These are phyloP conservation scores for Melanotaenia nigrans DNA, from an alignment of 2,797 vertebrate species.

Conservation along the genomic window DNA sequence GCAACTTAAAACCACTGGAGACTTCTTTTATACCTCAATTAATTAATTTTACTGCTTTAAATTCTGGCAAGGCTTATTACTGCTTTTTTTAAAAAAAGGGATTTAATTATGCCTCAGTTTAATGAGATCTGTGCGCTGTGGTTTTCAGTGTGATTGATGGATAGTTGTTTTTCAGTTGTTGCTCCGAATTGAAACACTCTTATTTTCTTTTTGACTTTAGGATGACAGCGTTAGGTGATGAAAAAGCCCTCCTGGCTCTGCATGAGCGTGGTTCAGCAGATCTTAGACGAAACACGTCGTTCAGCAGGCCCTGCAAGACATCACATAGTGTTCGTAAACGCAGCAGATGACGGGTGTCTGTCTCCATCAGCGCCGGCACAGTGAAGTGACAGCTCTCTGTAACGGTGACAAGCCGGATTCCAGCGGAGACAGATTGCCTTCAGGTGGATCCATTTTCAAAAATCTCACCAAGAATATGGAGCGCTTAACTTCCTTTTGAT, in stretches of 20 bases:
- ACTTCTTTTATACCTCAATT: conserved; percentile 26
- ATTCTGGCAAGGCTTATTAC: conserved; percentile 23
- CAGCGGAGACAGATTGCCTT: conserved; percentile 79
- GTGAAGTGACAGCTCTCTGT: conserved; percentile 77
- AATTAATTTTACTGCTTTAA: conserved; percentile 32
- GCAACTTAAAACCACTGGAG: conserved; percentile 16
- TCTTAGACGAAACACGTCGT: conserved; percentile 61
- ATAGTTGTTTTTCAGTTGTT: conserved; percentile 42
- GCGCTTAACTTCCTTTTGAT: conserved; percentile 81
- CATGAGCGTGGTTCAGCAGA: conserved; percentile 43
- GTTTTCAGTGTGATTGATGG: conserved; percentile 60
- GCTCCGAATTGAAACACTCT: conserved; percentile 23
- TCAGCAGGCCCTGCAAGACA: conserved; percentile 62
- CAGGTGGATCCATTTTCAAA: conserved; percentile 77
- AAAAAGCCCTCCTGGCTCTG: conserved; percentile 48
- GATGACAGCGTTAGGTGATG: conserved; percentile 54
- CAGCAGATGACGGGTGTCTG: conserved; percentile 72
- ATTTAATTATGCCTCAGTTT: conserved; percentile 26
- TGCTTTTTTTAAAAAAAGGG: conserved; percentile 1
- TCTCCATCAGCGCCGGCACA: conserved; percentile 68
- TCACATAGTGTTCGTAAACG: conserved; percentile 47
- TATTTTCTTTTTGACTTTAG: conserved; percentile 20
- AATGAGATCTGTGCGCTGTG: conserved; percentile 44
- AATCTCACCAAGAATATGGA: conserved; percentile 64
- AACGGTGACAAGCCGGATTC: conserved; percentile 72